These are phyloP conservation scores for Alfaro cultratus DNA, from an alignment of 2,797 vertebrate genomes.

Conservation along the genomic window DNA sequence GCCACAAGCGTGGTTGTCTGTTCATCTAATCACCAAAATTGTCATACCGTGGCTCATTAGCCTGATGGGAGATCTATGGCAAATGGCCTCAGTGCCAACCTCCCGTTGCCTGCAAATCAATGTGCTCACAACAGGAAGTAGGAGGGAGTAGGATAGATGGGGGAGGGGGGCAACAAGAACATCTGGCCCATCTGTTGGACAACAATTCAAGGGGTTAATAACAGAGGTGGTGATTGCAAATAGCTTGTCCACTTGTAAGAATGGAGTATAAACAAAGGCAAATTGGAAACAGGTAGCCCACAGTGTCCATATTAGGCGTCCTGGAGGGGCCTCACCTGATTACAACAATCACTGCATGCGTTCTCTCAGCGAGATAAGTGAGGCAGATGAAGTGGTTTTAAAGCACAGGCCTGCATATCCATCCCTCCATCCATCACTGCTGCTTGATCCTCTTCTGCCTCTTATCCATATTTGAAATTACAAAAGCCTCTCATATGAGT, in stretches of 20 bases:
- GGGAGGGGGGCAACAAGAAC: conserved; percentile 23
- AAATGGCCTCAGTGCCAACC: conserved; percentile 54
- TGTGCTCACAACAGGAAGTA: conserved; percentile 55
- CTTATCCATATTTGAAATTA: conserved; percentile 80
- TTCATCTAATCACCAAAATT: conserved; percentile 62
- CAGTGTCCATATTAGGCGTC: conserved; percentile 54
- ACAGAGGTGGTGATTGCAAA: conserved; percentile 63
- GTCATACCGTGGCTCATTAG: conserved; percentile 72
- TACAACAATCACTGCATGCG: conserved; percentile 69
- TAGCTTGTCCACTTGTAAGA: conserved; percentile 59
- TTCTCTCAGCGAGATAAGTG: conserved; percentile 59
- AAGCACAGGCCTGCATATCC: conserved; percentile 65
- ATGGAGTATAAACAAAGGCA: conserved; percentile 73
- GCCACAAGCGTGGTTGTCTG: conserved; percentile 47
- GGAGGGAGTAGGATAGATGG: conserved; percentile 36
- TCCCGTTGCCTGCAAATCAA: conserved; percentile 68
- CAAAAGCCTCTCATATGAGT: conserved; percentile 72
- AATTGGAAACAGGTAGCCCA: conserved; percentile 72
- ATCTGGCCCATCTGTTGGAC: conserved; percentile 32
- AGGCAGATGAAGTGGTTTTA: conserved; percentile 74
- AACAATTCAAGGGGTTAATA: conserved; percentile 67
- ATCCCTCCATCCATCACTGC: conserved; percentile 58
- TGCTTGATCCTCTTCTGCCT: conserved; percentile 71
- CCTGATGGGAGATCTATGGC: conserved; percentile 72
- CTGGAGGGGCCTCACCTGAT: conserved; percentile 69